These are phyloP conservation scores for Chrysemys picta DNA, from an alignment of 2,113 vertebrate genomes.

Conservation along the genomic window DNA sequence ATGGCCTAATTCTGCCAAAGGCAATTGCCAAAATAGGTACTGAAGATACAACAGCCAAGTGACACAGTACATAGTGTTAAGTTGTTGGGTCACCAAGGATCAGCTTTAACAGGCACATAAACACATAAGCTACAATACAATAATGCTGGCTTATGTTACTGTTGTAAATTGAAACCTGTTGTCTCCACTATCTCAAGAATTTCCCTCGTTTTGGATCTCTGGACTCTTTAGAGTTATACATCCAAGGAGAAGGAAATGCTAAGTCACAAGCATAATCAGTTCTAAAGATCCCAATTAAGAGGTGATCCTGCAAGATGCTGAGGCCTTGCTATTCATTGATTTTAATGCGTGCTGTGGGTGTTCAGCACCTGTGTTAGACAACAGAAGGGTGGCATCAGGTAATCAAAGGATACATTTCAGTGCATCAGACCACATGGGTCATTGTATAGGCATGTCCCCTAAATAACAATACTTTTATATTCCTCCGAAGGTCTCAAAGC, in stretches of 20 bases:
- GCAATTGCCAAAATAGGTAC: neutral
- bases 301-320: rapidly evolving
- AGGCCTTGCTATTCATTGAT: neutral
- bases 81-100: neutral
- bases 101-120: neutral
- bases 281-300: neutral
- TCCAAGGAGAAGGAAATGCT: rapidly evolving
- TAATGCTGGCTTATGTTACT: neutral
- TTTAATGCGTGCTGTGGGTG: rapidly evolving
- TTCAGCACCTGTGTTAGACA: rapidly evolving
- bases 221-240: rapidly evolving
- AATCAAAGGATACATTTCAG: neutral
- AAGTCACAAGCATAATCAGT: rapidly evolving
- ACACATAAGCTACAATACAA: rapidly evolving
- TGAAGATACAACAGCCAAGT: rapidly evolving
- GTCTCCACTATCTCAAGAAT: rapidly evolving
- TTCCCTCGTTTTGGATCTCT: neutral
- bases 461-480: rapidly evolving
- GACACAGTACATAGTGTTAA: neutral
- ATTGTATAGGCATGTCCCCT: rapidly evolving
- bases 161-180: neutral
- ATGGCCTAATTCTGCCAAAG: neutral
- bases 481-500: neutral
- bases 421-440: neutral
- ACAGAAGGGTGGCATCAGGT: neutral